Percentiles rank a stretch among this genome's conserved stretches.
These are phyloP conservation scores for Brachyistius frenatus DNA, from an alignment of 2,113 vertebrate genomes.

Conservation along the genomic window DNA sequence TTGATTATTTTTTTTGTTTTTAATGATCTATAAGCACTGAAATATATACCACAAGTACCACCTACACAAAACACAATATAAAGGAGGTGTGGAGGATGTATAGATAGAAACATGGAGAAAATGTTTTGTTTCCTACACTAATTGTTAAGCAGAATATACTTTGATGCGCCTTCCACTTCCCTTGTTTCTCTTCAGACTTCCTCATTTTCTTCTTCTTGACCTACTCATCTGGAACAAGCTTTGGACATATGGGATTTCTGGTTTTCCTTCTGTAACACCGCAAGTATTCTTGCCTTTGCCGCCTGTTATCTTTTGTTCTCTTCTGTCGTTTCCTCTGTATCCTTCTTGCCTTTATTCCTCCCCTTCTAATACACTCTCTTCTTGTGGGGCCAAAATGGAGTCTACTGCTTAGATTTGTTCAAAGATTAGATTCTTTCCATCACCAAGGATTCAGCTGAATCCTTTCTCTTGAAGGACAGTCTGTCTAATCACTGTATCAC, in stretches of 20 bases:
- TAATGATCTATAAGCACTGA: conserved; percentile 12
- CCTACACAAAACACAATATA: neutral
- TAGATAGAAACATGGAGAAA: conserved; percentile 6
- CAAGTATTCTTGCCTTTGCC: conserved; percentile 4
- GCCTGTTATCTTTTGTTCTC: conserved; percentile 2
- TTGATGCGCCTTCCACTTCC: conserved; percentile 7
- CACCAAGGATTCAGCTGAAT: conserved; percentile 35
- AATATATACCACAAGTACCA: conserved; percentile 9
- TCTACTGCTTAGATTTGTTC: conserved; percentile 22
- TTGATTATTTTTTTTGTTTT: conserved; percentile 22
- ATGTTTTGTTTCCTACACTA: neutral
- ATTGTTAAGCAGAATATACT: conserved; percentile 1
- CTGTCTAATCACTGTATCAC: conserved; percentile 20
- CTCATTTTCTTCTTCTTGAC: conserved; percentile 25
- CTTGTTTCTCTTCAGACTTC: conserved; percentile 11
- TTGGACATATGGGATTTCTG: conserved; percentile 48
- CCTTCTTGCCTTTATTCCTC: neutral
- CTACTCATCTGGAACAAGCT: conserved; percentile 20
- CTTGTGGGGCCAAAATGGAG: neutral
- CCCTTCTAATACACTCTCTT: neutral
- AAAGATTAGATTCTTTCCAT: conserved; percentile 16
- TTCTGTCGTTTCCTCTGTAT: conserved; percentile 11
- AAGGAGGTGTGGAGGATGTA: neutral
- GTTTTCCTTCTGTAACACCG: conserved; percentile 7
- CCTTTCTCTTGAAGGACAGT: conserved; percentile 20